Evolutionary conservation across 92 coral and sea anemone species (phyloP).

Genomic region (Actinernus sp.): DNA sequence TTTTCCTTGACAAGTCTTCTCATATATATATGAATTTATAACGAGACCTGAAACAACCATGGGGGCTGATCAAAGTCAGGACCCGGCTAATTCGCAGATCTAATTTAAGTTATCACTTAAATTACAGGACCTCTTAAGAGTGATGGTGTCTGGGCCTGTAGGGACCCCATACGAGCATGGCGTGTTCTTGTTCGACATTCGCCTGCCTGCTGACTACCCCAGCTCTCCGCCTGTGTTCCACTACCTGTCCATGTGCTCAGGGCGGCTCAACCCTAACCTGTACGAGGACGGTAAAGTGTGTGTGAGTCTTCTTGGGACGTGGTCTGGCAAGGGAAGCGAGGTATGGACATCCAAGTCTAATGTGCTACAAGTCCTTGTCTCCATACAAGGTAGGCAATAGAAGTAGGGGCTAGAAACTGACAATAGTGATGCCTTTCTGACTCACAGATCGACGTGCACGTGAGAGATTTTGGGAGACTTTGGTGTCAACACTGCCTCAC

Average conservation of each 20-base stretch:
- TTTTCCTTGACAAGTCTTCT: no score
- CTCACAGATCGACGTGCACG: no score
- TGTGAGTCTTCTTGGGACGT: conserved; percentile 95
- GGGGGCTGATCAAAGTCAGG: no score
- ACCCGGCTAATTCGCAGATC: no score
- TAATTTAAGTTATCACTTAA: no score
- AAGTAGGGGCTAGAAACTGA: no score
- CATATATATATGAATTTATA: no score
- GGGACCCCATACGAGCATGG: conserved; percentile 99
- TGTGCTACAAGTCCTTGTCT: conserved; percentile 87
- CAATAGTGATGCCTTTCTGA: no score
- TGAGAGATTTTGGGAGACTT: no score
- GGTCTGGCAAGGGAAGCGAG: conserved; percentile 93
- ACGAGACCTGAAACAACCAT: no score
- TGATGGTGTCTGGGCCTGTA: conserved; percentile 86
- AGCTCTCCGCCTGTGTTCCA: conserved; percentile 91
- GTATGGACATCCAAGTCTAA: conserved; percentile 95
- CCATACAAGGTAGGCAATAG: conserved; percentile 86
- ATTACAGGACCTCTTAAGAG: conserved; percentile 85
- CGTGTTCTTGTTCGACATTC: conserved; percentile 84
- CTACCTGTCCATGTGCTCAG: conserved; percentile 89
- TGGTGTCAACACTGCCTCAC: no score
- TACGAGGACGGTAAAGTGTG: conserved; percentile 98
- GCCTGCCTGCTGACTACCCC: conserved; percentile 88
- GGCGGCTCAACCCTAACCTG: conserved; percentile 93